phyloP scores from a whole-genome alignment of 2,888 invertebrate species.

The Chloromyia formosa region DNA sequence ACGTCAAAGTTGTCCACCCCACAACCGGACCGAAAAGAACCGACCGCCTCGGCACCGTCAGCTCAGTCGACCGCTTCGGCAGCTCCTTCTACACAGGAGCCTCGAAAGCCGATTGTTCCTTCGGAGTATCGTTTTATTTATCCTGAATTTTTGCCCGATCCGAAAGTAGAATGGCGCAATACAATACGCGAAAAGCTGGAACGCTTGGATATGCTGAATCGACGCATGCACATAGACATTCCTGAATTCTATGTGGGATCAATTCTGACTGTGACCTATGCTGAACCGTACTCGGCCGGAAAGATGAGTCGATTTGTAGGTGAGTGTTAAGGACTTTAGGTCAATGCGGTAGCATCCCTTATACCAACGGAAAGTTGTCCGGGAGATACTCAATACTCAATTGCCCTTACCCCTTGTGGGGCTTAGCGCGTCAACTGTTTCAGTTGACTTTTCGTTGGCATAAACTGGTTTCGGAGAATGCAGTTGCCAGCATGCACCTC shows the following conservation, averaged over 20 bases:
- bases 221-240: conserved; percentile 79
- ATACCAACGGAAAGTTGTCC: no score
- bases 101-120: conserved; percentile 58
- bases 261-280: conserved; percentile 85
- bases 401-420: no score
- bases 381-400: no score
- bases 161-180: conserved; percentile 81
- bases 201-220: conserved; percentile 88
- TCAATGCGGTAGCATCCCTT: no score
- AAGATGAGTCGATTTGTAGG: conserved; percentile 77
- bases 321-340: conserved; percentile 45
- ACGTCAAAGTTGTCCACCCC: not conserved
- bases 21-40: not conserved
- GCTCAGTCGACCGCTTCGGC: not conserved
- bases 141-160: conserved; percentile 93
- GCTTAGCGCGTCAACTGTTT: no score
- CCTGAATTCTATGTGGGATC: conserved; percentile 99
- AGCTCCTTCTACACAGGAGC: conserved; percentile 5
- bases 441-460: no score
- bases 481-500: no score
- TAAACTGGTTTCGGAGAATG: no score
- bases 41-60: not conserved
- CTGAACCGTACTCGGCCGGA: conserved; percentile 85
- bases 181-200: conserved; percentile 86
- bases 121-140: conserved; percentile 76